Conservation (phyloP, 2,888 invertebrate species). For the Lathronympha strigana region DNA sequence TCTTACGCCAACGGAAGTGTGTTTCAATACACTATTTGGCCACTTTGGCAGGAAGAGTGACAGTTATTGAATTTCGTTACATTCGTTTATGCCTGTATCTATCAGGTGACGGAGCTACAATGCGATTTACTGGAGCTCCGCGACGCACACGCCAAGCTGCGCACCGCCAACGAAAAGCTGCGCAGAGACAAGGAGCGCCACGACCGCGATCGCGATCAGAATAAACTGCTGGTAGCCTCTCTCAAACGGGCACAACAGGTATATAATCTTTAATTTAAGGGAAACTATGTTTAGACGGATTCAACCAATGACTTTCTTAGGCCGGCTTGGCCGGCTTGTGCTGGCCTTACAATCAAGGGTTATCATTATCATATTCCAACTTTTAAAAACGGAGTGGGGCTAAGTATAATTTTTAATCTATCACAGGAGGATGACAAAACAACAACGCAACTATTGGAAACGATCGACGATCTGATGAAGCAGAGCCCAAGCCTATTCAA, state of each 20-base stretch:
- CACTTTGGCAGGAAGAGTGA: too few relatives aligned
- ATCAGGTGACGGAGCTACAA: conserved; percentile 88
- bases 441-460: conserved; percentile 89
- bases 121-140: conserved; percentile 94
- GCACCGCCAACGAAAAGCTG: conserved; percentile 95
- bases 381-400: too few relatives aligned
- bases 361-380: too few relatives aligned
- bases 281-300: too few relatives aligned
- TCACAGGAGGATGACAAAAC: conserved; percentile 89
- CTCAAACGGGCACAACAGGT: conserved; percentile 83
- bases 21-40: too few relatives aligned
- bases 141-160: conserved; percentile 95
- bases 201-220: conserved; percentile 90
- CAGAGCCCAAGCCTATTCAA: conserved; percentile 88
- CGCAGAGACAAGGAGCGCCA: conserved; percentile 93
- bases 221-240: conserved; percentile 75
- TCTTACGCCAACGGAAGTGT: too few relatives aligned
- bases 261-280: not conserved
- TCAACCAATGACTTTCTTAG: too few relatives aligned
- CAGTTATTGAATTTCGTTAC: too few relatives aligned
- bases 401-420: conserved; percentile 58
- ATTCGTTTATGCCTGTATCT: too few relatives aligned
- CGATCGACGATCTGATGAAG: conserved; percentile 91
- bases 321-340: too few relatives aligned
- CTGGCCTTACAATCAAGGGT: not conserved